Evolutionary conservation across 92 coral and sea anemone genomes (phyloP).

Genomic region (Hydrozoanthus gracilis): DNA sequence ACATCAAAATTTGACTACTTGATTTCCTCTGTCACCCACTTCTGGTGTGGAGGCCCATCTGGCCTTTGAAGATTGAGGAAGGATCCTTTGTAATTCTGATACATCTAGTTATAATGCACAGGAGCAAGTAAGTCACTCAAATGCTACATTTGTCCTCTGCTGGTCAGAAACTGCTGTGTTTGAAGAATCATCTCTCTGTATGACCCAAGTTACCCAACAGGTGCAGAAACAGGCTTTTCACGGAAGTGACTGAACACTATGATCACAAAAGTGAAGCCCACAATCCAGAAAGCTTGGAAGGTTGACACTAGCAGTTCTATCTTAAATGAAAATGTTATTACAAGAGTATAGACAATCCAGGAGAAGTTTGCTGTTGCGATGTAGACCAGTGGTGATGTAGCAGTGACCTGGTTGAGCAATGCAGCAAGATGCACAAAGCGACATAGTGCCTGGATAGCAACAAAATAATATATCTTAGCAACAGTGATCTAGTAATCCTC

Average conservation of each 20-base stretch:
- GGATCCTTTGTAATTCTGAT: too few species aligned
- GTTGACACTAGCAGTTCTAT: slow-evolving; percentile 27
- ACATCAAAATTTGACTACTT: too few species aligned
- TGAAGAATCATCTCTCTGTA: too few species aligned
- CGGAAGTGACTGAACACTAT: background rate
- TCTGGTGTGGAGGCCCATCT: too few species aligned
- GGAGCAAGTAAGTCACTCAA: too few species aligned
- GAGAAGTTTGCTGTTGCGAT: slow-evolving; percentile 23
- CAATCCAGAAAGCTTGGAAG: slow-evolving; percentile 24
- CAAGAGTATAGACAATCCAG: slow-evolving; percentile 23
- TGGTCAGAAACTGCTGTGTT: too few species aligned
- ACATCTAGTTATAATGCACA: too few species aligned
- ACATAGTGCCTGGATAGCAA: slow-evolving; percentile 15
- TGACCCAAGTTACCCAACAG: background rate
- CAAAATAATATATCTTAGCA: background rate
- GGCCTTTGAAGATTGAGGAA: too few species aligned
- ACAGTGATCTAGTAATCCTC: background rate
- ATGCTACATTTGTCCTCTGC: too few species aligned
- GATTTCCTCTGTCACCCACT: too few species aligned
- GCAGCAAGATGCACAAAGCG: background rate
- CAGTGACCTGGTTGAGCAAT: background rate
- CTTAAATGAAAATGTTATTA: background rate
- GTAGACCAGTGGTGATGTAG: slow-evolving; percentile 12
- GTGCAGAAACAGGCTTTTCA: background rate
- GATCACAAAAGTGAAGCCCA: background rate